Conservation (phyloP, 2,888 invertebrate genomes). For the Neoascia interrupta region DNA sequence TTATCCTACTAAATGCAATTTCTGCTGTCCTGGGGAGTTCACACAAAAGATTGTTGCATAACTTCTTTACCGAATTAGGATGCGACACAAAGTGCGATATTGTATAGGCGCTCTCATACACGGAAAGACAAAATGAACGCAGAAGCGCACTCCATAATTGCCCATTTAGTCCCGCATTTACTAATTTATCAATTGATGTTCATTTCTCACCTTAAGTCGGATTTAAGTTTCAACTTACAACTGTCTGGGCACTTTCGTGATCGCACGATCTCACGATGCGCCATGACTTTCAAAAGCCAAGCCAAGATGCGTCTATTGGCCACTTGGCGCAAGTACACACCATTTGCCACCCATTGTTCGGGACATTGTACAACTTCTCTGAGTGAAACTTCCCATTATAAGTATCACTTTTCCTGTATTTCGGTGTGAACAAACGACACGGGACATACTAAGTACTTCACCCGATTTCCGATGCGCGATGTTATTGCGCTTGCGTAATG, state of each 20-base stretch:
- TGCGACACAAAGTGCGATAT: too few relatives aligned
- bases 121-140: too few relatives aligned
- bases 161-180: too few relatives aligned
- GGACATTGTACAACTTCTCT: conserved; percentile 19
- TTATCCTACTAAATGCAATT: too few relatives aligned
- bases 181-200: too few relatives aligned
- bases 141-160: too few relatives aligned
- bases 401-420: conserved; percentile 23
- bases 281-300: conserved; percentile 26
- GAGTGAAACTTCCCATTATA: conserved; percentile 28
- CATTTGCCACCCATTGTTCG: conserved; percentile 41
- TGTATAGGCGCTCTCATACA: too few relatives aligned
- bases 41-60: too few relatives aligned
- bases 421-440: conserved; percentile 31
- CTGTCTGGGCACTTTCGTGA: not conserved
- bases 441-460: not conserved
- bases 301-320: conserved; percentile 19
- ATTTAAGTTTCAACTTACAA: not conserved
- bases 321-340: conserved; percentile 2
- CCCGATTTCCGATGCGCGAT: conserved; percentile 1
- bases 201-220: not conserved
- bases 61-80: too few relatives aligned
- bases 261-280: conserved; percentile 2
- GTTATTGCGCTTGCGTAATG: too few relatives aligned
- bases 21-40: too few relatives aligned